Evolutionary conservation across 2,888 invertebrate genomes (phyloP).

Genomic region (Aphodius granarius): DNA sequence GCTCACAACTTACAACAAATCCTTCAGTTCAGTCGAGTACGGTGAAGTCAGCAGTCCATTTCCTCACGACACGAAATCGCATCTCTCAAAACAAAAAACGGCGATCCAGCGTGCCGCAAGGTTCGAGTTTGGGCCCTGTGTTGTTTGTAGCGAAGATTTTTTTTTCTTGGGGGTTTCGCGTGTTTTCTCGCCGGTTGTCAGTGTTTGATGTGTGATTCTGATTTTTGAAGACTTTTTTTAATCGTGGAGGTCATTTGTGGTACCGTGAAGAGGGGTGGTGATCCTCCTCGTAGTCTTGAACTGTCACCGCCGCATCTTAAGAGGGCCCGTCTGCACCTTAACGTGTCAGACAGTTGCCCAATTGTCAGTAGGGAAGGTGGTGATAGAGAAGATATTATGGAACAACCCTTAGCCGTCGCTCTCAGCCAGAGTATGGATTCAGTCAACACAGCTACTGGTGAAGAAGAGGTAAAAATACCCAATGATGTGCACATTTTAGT

Average conservation of each 20-base stretch:
- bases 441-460: conserved; percentile 92
- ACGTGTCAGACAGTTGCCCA: conserved; percentile 22
- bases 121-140: neutral
- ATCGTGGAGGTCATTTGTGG: conserved; percentile 55
- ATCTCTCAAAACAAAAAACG: neutral
- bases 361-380: conserved; percentile 33
- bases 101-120: neutral
- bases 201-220: neutral
- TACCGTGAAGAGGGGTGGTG: conserved; percentile 55
- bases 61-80: neutral
- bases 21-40: neutral
- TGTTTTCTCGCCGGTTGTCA: conserved; percentile 9
- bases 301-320: conserved; percentile 51
- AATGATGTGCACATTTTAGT: no score
- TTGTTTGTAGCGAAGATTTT: neutral
- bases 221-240: conserved; percentile 42
- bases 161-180: neutral
- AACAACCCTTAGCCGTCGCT: conserved; percentile 72
- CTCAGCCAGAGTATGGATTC: conserved; percentile 98
- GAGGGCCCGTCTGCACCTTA: conserved; percentile 50
- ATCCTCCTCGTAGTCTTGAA: conserved; percentile 52
- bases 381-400: conserved; percentile 61
- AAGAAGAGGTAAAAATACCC: conserved; percentile 98
- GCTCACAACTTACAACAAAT: neutral
- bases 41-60: neutral